Evolutionary conservation across 2,113 vertebrate species (phyloP).

Genomic region (zebrafish (Danio rerio)): GRCz12tu NC_133193.1:45969001-45969500

Average conservation of each 20-base stretch:
- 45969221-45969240: not conserved
- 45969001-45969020: constrained; percentile 22
- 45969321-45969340: not conserved
- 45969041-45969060: constrained; percentile 39
- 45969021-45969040: not conserved
- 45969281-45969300: not conserved
- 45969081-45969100: constrained; percentile 9
- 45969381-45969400: not conserved
- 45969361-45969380: constrained; percentile 1
- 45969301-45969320: not conserved
- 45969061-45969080: constrained; percentile 27
- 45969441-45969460: no score
- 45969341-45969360: not conserved
- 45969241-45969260: not conserved
- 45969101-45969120: constrained; percentile 8
- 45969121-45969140: constrained; percentile 31
- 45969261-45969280: not conserved
- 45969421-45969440: no score
- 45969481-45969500: no score
- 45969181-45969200: not conserved
- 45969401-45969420: no score
- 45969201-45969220: not conserved
- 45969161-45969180: not conserved
- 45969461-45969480: no score
- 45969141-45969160: not conserved